Evolutionary conservation across 2,888 invertebrate genomes (phyloP).

Genomic region (Sepioteuthis lessoniana): DNA sequence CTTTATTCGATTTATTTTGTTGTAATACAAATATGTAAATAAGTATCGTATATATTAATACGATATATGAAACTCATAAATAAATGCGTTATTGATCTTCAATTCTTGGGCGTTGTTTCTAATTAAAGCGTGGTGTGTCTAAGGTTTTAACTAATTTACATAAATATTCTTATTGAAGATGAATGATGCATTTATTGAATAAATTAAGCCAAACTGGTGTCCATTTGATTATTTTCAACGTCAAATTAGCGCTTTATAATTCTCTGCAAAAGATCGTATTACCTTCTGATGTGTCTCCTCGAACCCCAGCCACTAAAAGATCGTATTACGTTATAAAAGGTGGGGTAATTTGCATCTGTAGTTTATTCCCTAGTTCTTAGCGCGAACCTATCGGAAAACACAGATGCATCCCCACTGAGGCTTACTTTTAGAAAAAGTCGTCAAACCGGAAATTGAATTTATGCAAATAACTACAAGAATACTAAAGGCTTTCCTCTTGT

Average conservation of each 20-base stretch:
- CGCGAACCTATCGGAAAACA: not conserved
- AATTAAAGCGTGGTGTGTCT: too few relatives aligned
- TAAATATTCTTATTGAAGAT: not conserved
- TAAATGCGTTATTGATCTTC: too few relatives aligned
- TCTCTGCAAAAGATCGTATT: not conserved
- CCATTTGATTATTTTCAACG: not conserved
- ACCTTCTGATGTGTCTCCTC: too few relatives aligned
- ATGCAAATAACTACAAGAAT: not conserved
- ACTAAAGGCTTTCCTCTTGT: not conserved
- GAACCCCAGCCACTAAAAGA: too few relatives aligned
- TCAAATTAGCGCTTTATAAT: not conserved
- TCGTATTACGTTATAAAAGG: too few relatives aligned
- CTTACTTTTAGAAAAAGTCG: not conserved
- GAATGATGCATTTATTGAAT: not conserved
- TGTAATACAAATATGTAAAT: too few relatives aligned
- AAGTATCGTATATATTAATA: too few relatives aligned
- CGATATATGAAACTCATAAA: too few relatives aligned
- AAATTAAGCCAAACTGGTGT: not conserved
- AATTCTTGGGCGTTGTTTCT: too few relatives aligned
- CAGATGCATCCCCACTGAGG: not conserved
- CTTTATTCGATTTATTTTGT: too few relatives aligned
- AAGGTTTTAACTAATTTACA: not conserved
- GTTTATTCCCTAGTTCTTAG: not conserved
- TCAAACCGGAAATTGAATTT: not conserved
- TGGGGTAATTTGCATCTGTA: not conserved